phyloP scores from a whole-genome alignment of 2,113 vertebrate genomes.

The Entomyzon cyanotis region DNA sequence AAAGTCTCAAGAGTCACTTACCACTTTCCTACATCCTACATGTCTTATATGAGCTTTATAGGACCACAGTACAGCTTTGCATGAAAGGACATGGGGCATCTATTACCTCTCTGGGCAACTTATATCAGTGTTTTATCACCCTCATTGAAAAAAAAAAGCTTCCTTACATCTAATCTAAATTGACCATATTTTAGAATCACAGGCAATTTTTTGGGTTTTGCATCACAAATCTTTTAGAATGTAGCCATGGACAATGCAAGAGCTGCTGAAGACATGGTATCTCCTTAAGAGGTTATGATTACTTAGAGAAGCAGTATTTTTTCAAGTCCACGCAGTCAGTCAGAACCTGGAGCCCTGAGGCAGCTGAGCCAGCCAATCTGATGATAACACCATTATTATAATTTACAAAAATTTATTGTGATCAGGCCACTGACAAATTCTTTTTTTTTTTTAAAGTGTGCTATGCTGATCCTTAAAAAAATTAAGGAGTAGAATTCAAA shows the following conservation, averaged over 20 bases:
- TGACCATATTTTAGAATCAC: not conserved
- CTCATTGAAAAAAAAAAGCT: not conserved
- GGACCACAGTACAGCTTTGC: not conserved
- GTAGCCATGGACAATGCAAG: not conserved
- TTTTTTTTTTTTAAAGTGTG: not conserved
- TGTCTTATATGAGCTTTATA: not conserved
- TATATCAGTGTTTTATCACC: not conserved
- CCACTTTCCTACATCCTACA: not conserved
- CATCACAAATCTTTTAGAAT: not conserved
- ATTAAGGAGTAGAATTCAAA: not conserved
- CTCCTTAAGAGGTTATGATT: not conserved
- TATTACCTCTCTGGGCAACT: not conserved
- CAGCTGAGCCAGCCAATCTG: not conserved
- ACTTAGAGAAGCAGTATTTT: not conserved
- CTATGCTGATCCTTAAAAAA: not conserved
- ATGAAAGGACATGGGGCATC: not conserved
- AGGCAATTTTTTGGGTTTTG: not conserved
- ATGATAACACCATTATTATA: not conserved
- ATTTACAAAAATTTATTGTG: not conserved
- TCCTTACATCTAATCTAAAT: not conserved
- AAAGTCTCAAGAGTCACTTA: not conserved
- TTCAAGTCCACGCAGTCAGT: not conserved
- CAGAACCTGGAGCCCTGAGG: not conserved
- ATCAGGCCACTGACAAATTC: not conserved
- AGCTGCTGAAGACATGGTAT: not conserved